Percentiles rank a stretch among this genome's conserved stretches.
phyloP scores from a whole-genome alignment of 2,888 invertebrate genomes.

The Amorpha juglandis region DNA sequence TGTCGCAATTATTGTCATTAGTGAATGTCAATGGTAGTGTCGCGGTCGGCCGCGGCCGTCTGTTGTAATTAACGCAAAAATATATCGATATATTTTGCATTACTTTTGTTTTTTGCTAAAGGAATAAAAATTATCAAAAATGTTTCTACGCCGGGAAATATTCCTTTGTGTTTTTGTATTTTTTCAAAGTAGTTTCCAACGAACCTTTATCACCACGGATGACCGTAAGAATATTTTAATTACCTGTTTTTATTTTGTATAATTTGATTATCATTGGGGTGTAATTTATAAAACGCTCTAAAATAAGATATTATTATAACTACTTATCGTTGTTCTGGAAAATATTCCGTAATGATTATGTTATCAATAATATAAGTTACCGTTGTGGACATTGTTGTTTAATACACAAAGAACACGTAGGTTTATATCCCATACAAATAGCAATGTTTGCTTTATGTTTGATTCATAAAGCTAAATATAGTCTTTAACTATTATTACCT shows the following conservation, averaged over 20 bases:
- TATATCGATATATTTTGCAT: background rate
- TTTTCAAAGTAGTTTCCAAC: constrained; percentile 35
- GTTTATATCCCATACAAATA: background rate
- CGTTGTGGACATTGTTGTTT: background rate
- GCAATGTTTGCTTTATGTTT: background rate
- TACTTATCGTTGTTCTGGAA: background rate
- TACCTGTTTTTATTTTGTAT: background rate
- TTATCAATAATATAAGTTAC: background rate
- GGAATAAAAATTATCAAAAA: background rate
- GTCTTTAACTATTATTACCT: too few species aligned
- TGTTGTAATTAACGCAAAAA: constrained; percentile 9
- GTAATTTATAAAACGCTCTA: background rate
- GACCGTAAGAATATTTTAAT: constrained; percentile 59
- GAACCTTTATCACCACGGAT: constrained; percentile 62
- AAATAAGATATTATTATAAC: background rate
- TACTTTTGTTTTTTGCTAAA: background rate
- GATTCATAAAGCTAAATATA: background rate
- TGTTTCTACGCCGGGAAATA: background rate
- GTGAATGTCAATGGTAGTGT: constrained; percentile 42
- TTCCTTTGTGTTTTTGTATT: constrained; percentile 38
- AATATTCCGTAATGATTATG: background rate
- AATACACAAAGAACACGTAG: background rate
- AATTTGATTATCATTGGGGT: background rate
- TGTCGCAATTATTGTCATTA: constrained; percentile 34
- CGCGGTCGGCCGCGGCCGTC: constrained; percentile 37